Conservation (phyloP, 2,888 invertebrate genomes). For the Clitarchus hookeri region DNA sequence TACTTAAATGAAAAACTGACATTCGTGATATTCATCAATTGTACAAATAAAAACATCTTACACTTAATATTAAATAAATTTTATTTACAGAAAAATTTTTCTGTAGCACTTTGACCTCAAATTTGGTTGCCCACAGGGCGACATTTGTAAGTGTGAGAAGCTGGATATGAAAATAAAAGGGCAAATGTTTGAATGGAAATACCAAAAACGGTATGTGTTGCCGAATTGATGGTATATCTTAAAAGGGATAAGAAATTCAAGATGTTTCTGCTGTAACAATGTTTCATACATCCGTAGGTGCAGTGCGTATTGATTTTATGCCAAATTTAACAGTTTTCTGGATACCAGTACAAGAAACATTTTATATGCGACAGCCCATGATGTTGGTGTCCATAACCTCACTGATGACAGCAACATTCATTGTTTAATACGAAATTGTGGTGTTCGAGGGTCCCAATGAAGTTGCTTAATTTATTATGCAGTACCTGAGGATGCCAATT, state of each 20-base stretch:
- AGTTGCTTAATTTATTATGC: conserved; percentile 34
- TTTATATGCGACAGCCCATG: conserved; percentile 46
- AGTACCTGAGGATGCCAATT: neutral
- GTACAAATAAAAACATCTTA: neutral
- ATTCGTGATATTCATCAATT: neutral
- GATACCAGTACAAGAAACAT: conserved; percentile 48
- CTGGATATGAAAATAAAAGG: too few species aligned
- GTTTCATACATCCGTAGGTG: neutral
- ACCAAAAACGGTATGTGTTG: neutral
- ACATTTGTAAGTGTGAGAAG: too few species aligned
- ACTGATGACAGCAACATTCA: conserved; percentile 40
- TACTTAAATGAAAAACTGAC: too few species aligned
- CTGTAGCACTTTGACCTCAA: neutral
- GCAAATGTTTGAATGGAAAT: neutral
- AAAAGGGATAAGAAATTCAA: neutral
- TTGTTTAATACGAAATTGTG: conserved; percentile 41
- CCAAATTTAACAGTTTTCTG: conserved; percentile 45
- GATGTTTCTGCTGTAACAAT: too few species aligned
- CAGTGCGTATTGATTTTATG: conserved; percentile 45
- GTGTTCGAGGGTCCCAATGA: conserved; percentile 37
- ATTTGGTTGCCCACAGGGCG: neutral
- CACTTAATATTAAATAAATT: neutral
- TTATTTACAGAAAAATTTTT: neutral
- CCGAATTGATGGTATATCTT: neutral
- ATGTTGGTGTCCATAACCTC: conserved; percentile 41